Evolutionary conservation across 2,797 vertebrate genomes (phyloP).

Genomic region (Coluber constrictor): DNA sequence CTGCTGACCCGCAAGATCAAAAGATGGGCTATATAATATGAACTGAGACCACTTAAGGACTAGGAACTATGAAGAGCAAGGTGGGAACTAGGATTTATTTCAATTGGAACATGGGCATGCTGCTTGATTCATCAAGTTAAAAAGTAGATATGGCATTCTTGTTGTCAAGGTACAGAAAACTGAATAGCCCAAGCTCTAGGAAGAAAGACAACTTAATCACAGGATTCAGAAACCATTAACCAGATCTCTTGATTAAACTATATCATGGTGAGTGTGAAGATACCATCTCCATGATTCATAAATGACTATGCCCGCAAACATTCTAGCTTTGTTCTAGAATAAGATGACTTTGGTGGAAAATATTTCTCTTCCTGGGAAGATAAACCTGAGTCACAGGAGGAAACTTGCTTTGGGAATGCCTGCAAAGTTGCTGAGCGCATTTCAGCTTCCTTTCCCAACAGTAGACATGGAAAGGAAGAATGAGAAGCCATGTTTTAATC

Average conservation of each 20-base stretch:
- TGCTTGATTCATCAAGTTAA: background rate
- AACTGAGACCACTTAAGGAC: background rate
- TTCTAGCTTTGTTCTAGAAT: background rate
- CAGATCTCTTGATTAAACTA: background rate
- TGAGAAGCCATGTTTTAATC: background rate
- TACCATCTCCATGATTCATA: slow-evolving; percentile 8
- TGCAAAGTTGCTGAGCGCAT: background rate
- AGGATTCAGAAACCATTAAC: background rate
- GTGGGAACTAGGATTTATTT: background rate
- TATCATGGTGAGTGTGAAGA: background rate
- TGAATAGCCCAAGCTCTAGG: no score
- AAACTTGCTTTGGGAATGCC: background rate
- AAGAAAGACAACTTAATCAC: background rate
- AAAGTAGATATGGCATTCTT: background rate
- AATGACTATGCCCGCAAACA: background rate
- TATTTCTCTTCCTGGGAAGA: background rate
- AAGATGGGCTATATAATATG: background rate
- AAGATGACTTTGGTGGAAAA: slow-evolving; percentile 1
- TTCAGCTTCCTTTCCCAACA: background rate
- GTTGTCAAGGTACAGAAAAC: background rate
- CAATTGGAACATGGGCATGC: background rate
- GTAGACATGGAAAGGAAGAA: background rate
- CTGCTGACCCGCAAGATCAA: background rate
- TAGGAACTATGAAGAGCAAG: background rate
- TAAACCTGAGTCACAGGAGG: slow-evolving; percentile 9